Conservation (phyloP, 2,113 vertebrate species). For the Odocoileus virginianus region DNA sequence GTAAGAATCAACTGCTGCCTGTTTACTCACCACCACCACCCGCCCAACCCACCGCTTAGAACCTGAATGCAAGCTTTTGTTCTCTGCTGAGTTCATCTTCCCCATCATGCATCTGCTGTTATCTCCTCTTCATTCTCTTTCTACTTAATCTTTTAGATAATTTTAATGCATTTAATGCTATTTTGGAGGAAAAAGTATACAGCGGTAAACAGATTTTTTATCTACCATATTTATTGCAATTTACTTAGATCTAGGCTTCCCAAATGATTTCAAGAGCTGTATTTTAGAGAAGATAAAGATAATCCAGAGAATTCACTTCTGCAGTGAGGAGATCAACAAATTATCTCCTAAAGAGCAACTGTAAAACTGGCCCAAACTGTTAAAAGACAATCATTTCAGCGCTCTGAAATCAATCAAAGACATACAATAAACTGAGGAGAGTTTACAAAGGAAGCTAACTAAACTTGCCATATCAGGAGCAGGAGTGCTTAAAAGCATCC, state of each 20-base stretch:
- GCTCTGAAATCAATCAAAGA: neutral
- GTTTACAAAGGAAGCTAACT: neutral
- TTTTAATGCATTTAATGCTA: neutral
- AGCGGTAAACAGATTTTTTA: neutral
- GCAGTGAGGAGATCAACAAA: neutral
- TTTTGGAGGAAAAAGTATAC: neutral
- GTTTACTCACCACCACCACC: neutral
- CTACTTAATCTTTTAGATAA: neutral
- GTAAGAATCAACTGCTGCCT: neutral
- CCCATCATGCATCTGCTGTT: neutral
- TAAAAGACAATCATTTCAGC: neutral
- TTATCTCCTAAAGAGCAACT: neutral
- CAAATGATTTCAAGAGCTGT: neutral
- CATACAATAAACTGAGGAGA: neutral
- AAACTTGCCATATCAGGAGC: neutral
- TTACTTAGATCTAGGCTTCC: neutral
- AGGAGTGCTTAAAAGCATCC: neutral
- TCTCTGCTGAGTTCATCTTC: neutral
- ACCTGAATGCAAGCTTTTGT: neutral
- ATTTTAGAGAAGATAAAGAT: neutral
- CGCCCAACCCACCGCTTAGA: rapidly evolving
- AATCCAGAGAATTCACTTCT: neutral
- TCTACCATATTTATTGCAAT: neutral
- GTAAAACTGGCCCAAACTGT: neutral
- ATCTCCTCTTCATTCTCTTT: neutral